phyloP scores from a whole-genome alignment of 2,888 invertebrate genomes.

The Chalcosyrphus nemorum region DNA sequence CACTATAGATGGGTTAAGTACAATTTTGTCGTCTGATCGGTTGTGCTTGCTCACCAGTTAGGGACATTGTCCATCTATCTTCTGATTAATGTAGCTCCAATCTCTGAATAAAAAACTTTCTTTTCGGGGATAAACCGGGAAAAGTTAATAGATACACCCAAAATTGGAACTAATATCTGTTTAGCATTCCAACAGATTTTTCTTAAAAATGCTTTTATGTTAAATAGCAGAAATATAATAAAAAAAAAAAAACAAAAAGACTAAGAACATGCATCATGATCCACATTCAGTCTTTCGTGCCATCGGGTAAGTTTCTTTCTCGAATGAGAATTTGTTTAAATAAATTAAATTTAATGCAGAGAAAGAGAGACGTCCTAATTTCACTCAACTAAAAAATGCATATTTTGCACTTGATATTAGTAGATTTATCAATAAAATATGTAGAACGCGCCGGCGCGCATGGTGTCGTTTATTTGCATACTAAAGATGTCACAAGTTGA shows the following conservation, averaged over 20 bases:
- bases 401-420: constrained; percentile 29
- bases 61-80: background rate
- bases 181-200: background rate
- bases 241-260: background rate
- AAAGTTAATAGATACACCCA: background rate
- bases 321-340: constrained; percentile 16
- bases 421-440: constrained; percentile 2
- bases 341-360: background rate
- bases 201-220: background rate
- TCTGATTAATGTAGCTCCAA: background rate
- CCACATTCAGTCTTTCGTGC: background rate
- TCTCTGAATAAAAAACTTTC: constrained; percentile 1
- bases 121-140: background rate
- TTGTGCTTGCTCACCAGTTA: background rate
- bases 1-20: background rate
- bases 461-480: background rate
- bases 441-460: background rate
- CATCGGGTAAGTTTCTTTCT: background rate
- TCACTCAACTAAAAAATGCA: constrained; percentile 22
- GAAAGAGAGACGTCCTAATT: constrained; percentile 20
- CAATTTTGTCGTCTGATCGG: background rate
- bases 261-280: constrained; percentile 3
- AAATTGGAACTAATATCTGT: background rate
- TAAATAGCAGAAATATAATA: background rate
- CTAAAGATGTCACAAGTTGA: background rate